These are phyloP conservation scores for Yasuhikotakia modesta DNA, from an alignment of 2,797 vertebrate species.

Conservation along the genomic window DNA sequence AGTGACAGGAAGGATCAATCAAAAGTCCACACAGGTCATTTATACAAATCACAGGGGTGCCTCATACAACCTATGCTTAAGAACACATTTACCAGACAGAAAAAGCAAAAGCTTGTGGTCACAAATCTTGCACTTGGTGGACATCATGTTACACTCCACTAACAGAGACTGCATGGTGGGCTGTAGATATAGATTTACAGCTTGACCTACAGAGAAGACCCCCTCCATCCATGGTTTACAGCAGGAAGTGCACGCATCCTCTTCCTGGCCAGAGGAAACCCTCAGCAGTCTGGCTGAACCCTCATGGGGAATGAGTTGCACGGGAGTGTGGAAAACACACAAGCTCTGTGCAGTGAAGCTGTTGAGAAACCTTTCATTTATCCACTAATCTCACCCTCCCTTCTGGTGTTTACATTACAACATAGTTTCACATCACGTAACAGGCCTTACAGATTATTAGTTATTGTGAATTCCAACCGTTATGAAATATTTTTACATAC, in stretches of 20 bases:
- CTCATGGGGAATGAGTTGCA: constrained; percentile 13
- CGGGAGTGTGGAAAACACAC: constrained; percentile 11
- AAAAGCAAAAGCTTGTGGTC: too few relatives aligned
- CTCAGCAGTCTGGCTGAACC: constrained; percentile 23
- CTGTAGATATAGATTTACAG: not conserved
- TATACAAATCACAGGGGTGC: too few relatives aligned
- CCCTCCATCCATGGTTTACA: constrained; percentile 17
- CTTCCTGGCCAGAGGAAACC: constrained; percentile 40
- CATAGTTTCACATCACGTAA: too few relatives aligned
- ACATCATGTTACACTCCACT: not conserved
- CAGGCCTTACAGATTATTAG: too few relatives aligned
- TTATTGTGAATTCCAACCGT: not conserved
- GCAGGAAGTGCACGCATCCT: constrained; percentile 39
- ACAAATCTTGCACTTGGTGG: not conserved
- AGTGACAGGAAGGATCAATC: too few relatives aligned
- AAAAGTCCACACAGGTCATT: too few relatives aligned
- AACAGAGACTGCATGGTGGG: not conserved
- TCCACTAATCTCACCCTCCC: not conserved
- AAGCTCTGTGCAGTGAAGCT: not conserved
- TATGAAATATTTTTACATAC: too few relatives aligned
- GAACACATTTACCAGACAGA: too few relatives aligned
- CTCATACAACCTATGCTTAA: too few relatives aligned
- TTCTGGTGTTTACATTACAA: not conserved
- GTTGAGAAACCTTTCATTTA: not conserved
- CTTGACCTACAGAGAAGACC: not conserved